These are phyloP conservation scores for Puntigrus tetrazona DNA, from an alignment of 2,113 vertebrate genomes.

Conservation along the genomic window DNA sequence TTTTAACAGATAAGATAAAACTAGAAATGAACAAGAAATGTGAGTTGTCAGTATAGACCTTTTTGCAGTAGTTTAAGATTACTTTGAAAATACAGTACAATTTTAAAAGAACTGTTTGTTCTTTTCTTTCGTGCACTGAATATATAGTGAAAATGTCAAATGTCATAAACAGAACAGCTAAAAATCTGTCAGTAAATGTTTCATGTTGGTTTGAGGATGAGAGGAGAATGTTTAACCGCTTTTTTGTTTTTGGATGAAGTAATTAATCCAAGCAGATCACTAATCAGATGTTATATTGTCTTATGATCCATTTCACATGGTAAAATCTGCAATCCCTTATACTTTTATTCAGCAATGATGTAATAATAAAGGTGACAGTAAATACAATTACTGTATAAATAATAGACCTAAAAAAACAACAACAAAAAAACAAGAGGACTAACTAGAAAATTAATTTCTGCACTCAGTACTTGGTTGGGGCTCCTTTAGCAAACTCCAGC, in stretches of 20 bases:
- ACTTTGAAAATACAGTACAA: neutral
- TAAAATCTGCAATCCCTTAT: no score
- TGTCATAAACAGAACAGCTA: neutral
- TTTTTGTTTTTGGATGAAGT: neutral
- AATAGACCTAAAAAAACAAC: no score
- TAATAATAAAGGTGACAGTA: no score
- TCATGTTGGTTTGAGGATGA: neutral
- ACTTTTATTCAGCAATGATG: no score
- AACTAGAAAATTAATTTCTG: no score
- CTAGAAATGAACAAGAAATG: neutral
- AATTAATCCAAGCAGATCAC: neutral
- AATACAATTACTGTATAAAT: no score
- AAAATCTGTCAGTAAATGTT: neutral
- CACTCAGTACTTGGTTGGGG: no score
- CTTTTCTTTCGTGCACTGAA: neutral
- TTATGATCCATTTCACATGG: no score
- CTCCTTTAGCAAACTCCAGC: no score
- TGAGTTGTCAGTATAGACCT: neutral
- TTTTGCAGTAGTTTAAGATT: neutral
- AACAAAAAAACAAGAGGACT: no score
- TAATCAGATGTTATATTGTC: neutral
- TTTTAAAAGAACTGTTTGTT: no score
- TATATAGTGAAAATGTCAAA: neutral
- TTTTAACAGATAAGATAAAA: neutral
- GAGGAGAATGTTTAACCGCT: neutral